Conservation (phyloP, 2,888 invertebrate genomes). For the Laothoe populi region DNA sequence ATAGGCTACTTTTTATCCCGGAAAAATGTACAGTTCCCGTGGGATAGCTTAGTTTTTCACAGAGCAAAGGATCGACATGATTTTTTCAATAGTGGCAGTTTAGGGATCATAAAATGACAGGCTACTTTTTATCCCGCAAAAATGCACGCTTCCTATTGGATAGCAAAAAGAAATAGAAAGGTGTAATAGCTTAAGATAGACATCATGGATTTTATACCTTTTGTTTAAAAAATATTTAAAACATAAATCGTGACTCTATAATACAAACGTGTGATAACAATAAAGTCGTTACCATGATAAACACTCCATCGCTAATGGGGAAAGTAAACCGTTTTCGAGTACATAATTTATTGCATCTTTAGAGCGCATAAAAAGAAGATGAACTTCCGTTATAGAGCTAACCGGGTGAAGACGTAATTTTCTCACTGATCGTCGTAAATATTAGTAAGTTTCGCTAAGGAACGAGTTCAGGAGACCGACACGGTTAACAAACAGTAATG, state of each 20-base stretch:
- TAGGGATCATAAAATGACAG: too few relatives aligned
- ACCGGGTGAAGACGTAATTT: slow-evolving; percentile 15
- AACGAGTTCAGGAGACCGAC: neutral
- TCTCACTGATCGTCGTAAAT: slow-evolving; percentile 20
- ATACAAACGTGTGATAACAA: neutral
- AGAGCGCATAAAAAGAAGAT: slow-evolving; percentile 16
- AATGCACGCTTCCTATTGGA: too few relatives aligned
- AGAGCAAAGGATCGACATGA: too few relatives aligned
- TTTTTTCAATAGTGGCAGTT: too few relatives aligned
- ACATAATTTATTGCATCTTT: slow-evolving; percentile 21
- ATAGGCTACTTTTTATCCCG: too few relatives aligned
- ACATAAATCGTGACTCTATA: neutral
- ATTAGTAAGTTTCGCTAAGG: slow-evolving; percentile 21
- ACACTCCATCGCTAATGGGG: slow-evolving; percentile 15
- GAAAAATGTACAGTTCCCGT: too few relatives aligned
- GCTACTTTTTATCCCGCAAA: too few relatives aligned
- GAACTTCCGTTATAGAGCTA: slow-evolving; percentile 15
- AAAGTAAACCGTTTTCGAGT: slow-evolving; percentile 12
- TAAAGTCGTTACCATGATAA: neutral
- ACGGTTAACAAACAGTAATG: slow-evolving; percentile 7
- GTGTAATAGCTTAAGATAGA: too few relatives aligned
- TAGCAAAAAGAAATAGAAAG: too few relatives aligned
- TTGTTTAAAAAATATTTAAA: neutral
- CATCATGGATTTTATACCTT: too few relatives aligned
- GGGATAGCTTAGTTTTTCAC: too few relatives aligned